Percentiles rank a stretch among this genome's conserved stretches.
Evolutionary conservation across 2,113 vertebrate genomes (phyloP).

Genomic region (Oreotrochilus melanogaster): DNA sequence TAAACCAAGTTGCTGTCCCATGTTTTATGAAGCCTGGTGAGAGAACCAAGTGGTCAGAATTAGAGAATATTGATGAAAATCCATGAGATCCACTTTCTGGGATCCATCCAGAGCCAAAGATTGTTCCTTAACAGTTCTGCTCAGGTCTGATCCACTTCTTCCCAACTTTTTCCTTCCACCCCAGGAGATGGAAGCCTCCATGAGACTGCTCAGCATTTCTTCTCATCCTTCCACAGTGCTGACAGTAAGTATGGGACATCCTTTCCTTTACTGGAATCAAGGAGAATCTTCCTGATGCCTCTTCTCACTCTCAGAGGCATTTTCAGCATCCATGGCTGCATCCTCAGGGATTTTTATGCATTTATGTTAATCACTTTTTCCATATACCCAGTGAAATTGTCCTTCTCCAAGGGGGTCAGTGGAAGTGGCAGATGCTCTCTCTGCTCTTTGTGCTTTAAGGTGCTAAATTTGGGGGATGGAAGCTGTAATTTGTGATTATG

Average conservation of each 20-base stretch:
- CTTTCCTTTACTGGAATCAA: not conserved
- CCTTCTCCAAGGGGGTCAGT: rapidly evolving
- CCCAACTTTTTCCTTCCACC: constrained; percentile 95
- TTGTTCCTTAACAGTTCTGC: constrained; percentile 72
- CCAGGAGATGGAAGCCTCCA: constrained; percentile 89
- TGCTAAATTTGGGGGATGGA: rapidly evolving
- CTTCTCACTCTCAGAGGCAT: not conserved
- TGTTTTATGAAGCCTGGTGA: not conserved
- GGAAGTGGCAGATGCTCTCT: not conserved
- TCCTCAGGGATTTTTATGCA: rapidly evolving
- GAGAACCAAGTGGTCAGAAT: not conserved
- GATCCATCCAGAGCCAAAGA: not conserved
- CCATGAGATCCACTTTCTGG: not conserved
- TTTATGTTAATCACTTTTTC: rapidly evolving
- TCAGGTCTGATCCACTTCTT: constrained; percentile 80
- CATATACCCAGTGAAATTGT: rapidly evolving
- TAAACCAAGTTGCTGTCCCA: not conserved
- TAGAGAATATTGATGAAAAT: not conserved
- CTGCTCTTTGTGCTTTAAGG: not conserved
- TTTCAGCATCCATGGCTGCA: not conserved
- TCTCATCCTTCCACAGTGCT: constrained; percentile 64
- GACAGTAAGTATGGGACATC: constrained; percentile 76
- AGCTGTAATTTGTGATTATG: not conserved
- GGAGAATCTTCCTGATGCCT: not conserved
- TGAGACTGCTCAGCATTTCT: constrained; percentile 85